A percentile compares a stretch with the other conserved stretches of the same genome.
Conservation (phyloP, 2,888 invertebrate genomes). For the Timema cristinae region DNA sequence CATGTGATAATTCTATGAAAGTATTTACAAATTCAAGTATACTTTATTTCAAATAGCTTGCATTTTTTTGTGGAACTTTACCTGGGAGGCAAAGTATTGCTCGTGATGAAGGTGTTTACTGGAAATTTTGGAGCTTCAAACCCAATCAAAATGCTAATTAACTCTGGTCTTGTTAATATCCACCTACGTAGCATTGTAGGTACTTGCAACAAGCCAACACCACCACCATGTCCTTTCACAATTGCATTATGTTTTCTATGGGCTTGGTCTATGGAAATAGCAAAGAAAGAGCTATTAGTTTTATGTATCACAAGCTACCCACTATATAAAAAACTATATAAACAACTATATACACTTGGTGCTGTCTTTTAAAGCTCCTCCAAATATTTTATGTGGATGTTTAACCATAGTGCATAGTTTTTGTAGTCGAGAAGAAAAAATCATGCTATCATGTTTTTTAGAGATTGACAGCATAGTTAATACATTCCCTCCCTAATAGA, state of each 20-base stretch:
- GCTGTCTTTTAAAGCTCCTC: constrained; percentile 24
- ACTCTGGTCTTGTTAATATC: constrained; percentile 29
- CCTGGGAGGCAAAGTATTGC: neutral
- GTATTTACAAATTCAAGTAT: neutral
- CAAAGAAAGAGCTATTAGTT: constrained; percentile 33
- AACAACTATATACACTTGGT: constrained; percentile 11
- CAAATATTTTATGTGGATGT: constrained; percentile 21
- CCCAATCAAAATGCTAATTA: neutral
- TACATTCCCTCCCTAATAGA: neutral
- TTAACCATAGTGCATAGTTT: constrained; percentile 21
- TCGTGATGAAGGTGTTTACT: neutral
- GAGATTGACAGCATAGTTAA: neutral
- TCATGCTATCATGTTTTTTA: neutral
- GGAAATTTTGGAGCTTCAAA: neutral
- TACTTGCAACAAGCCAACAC: constrained; percentile 32
- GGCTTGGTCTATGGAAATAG: constrained; percentile 35
- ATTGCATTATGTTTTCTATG: constrained; percentile 36
- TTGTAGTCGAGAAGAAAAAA: neutral
- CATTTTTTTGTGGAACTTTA: neutral
- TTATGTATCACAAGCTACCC: constrained; percentile 32
- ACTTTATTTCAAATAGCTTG: neutral
- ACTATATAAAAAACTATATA: no score
- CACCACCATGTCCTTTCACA: constrained; percentile 34
- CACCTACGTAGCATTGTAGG: constrained; percentile 31
- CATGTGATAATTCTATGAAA: neutral